phyloP scores from a whole-genome alignment of 2,888 invertebrate genomes.

The Drosophila pseudotalamancana region DNA sequence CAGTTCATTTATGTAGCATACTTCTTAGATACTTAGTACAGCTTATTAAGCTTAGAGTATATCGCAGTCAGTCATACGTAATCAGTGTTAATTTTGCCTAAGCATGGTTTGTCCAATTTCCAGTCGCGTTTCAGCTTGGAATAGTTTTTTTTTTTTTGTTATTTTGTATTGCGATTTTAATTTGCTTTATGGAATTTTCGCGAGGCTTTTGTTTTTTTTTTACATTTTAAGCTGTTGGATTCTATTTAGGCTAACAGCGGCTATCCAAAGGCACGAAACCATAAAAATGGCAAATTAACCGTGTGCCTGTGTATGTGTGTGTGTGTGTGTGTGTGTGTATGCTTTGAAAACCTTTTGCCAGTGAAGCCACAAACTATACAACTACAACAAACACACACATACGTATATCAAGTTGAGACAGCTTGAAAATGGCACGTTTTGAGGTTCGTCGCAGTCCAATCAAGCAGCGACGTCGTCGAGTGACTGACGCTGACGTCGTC shows the following conservation, averaged over 20 bases:
- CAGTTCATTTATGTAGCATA: constrained; percentile 9
- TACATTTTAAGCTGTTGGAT: constrained; percentile 11
- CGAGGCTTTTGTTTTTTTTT: constrained; percentile 12
- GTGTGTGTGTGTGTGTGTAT: constrained; percentile 11
- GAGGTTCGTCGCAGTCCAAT: constrained; percentile 78
- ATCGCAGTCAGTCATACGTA: neutral
- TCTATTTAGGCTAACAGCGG: constrained; percentile 32
- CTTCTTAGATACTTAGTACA: neutral
- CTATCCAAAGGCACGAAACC: constrained; percentile 75
- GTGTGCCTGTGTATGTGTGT: constrained; percentile 29
- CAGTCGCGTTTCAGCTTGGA: constrained; percentile 3
- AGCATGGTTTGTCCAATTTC: neutral
- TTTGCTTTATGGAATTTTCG: constrained; percentile 25
- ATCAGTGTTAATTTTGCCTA: neutral
- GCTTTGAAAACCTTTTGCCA: constrained; percentile 56
- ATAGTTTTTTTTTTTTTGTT: neutral
- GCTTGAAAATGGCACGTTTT: constrained; percentile 78
- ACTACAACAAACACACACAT: constrained; percentile 12
- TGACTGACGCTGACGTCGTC: constrained; percentile 25
- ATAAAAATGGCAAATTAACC: constrained; percentile 83
- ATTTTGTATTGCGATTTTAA: constrained; percentile 4
- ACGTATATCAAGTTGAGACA: constrained; percentile 55
- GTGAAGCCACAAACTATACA: constrained; percentile 68
- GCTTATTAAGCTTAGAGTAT: neutral
- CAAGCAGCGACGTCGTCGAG: constrained; percentile 54